Base-by-base conservation (phyloP, 2,797 vertebrate species). In the Chaetodon trifasciatus region DNA sequence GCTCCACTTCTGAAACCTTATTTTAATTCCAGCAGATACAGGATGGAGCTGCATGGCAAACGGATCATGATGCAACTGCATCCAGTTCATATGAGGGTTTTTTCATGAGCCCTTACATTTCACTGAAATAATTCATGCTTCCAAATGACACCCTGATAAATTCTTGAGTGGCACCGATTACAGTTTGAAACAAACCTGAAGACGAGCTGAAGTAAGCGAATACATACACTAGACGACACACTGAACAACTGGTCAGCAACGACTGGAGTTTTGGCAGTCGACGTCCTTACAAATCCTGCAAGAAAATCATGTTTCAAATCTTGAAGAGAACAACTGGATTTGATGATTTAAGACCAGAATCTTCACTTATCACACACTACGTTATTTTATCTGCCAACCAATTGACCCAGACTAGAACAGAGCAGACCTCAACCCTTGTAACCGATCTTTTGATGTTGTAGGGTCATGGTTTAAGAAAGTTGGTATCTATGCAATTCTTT, bases 101-200 rank as follows among this genome's bases (percentile, higher is more conserved):
- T 39, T 21, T 37, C 57, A 21, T 37, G 35, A n/a, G 57, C 32
- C 35, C 16, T 37, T 21, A n/a, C 11, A 40, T 61, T 40, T 11
- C 11, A 37, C 19, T 32, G 37, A 73, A 42, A 62, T 52, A 73
- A 73, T 24, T 52, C 19, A 52, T 21, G 23, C 60, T n/a, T 61
- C 56, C 32, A 28, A 32, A 3, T 32, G 4, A 32, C 28, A 58
- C 32, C 32, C 32, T 58, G 32, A 37, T 35, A 37, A 17, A 5
- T 58, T 35, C 28, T 58, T 58, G 17, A 58, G 28, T 32, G 28
- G 3, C 28, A 32, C 28, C 28, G 3, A 32, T 4, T 32, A 4
- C 3, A 32, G 28, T 32, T 32, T 32, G 28, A 32, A 32, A 28
- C 28, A 32, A 32, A 4, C 28, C 32, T 58, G 15, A 42, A 32